Evolutionary conservation across 2,113 vertebrate genomes (phyloP), one percentile per base, ranked within the genome.

Genomic region (Mastomys natalensis): DNA sequence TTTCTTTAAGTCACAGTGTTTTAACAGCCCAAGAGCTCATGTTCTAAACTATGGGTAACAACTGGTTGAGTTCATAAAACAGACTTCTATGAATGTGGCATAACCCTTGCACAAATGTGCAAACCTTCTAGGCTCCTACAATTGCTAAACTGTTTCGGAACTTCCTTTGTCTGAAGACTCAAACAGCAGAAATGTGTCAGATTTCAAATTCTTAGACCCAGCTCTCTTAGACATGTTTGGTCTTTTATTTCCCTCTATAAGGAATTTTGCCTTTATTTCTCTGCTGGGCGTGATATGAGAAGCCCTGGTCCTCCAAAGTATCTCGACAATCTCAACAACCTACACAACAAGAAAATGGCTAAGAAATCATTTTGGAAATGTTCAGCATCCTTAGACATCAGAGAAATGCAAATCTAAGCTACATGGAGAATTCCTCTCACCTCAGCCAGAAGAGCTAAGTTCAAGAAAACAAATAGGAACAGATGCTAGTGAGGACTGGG

Each of bases 1-100:
- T 58, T 29, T 60, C 55, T 80, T 21, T 80, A 80, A 37, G 51
- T 81, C 78, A 81, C 13, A 45, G 3, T 66, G 40, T 82, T 95
- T 86, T 73, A 70, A 82, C 73, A 90, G 29, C 11, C 66, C 11
- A n/a, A 92, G 68, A 94, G 48, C 37, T 21, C 3, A 31, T 7
- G 22, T 77, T 95, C 82, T 74, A 1, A 43, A 40, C 21, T 72
- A 37, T 29, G 29, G 60, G 43, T 21, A 81, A 11, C 43, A 58
- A 86, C 77, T 72, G 43, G 26, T 70, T 84, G 58, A 64, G 87
- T 87, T 96, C 73, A 53, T 74, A 68, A 90, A 95, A 97, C 88
- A 76, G 96, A 81, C 90, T 94, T 94, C 91, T 48, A 95, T 68
- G 93, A 94, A 93, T 95, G 82, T 37, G 34, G n/a, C 37, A 4